These are phyloP conservation scores for Clepsis dumicolana DNA, from an alignment of 2,888 invertebrate genomes.

Conservation along the genomic window DNA sequence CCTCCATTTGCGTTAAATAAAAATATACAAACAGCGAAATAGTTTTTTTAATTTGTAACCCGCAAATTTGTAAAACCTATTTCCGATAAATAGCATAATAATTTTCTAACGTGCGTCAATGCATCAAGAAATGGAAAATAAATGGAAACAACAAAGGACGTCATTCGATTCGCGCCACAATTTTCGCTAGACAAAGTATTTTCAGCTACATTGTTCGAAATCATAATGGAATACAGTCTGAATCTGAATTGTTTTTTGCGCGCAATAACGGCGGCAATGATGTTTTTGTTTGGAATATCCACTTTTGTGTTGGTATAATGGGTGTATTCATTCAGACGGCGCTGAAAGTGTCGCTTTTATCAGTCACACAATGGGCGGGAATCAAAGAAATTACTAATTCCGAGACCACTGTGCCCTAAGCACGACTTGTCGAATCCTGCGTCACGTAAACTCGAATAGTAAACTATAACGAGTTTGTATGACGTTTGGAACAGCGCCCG, in stretches of 20 bases:
- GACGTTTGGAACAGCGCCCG: too few species aligned
- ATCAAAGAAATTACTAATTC: constrained; percentile 84
- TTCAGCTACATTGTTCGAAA: constrained; percentile 69
- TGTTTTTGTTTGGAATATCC: constrained; percentile 81
- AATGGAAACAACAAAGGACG: constrained; percentile 47
- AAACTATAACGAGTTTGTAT: too few species aligned
- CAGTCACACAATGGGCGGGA: constrained; percentile 78
- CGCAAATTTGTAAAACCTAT: too few species aligned
- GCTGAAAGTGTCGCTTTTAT: constrained; percentile 84
- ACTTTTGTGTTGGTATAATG: constrained; percentile 83
- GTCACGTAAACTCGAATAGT: too few species aligned
- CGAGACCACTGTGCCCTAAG: too few species aligned
- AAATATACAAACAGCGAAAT: background rate
- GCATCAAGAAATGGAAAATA: background rate
- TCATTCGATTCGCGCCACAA: constrained; percentile 58
- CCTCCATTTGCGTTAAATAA: too few species aligned
- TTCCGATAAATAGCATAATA: background rate
- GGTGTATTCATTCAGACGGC: constrained; percentile 82
- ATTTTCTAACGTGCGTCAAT: background rate
- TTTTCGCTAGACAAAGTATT: constrained; percentile 41
- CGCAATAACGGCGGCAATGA: constrained; percentile 72
- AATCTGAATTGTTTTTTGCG: constrained; percentile 72
- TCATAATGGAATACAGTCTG: constrained; percentile 72
- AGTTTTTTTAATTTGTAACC: too few species aligned
- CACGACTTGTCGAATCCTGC: too few species aligned